A percentile compares a stretch with the other conserved stretches of the same genome.
Conservation (phyloP, 2,888 invertebrate species). For the Zootermopsis nevadensis region DNA sequence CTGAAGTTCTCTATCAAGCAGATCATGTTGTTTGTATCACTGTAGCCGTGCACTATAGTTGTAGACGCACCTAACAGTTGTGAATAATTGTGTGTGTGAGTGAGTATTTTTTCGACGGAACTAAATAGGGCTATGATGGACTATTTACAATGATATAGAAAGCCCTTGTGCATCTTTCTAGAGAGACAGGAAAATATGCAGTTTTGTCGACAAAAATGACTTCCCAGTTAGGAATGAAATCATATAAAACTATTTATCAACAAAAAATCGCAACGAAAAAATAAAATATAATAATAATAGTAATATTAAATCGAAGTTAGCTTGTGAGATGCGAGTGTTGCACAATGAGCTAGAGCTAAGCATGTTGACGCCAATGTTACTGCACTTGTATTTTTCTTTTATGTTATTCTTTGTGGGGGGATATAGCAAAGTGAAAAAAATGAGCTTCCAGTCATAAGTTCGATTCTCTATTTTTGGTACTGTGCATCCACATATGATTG, state of each 20-base stretch:
- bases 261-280: constrained; percentile 48
- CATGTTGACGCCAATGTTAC: constrained; percentile 36
- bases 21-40: constrained; percentile 50
- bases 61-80: constrained; percentile 45
- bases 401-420: constrained; percentile 47
- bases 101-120: constrained; percentile 26
- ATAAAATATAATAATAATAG: constrained; percentile 40
- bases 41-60: constrained; percentile 48
- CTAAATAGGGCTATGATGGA: constrained; percentile 10
- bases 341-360: constrained; percentile 26
- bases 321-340: constrained; percentile 42
- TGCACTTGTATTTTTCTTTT: constrained; percentile 39
- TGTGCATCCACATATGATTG: constrained; percentile 50
- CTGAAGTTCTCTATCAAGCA: constrained; percentile 43
- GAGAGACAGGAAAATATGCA: constrained; percentile 7
- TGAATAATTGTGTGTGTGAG: constrained; percentile 46
- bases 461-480: constrained; percentile 53
- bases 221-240: constrained; percentile 33
- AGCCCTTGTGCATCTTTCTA: neutral
- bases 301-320: constrained; percentile 27
- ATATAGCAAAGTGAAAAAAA: constrained; percentile 45
- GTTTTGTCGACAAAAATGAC: constrained; percentile 26
- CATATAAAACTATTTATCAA: constrained; percentile 28
- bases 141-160: neutral
- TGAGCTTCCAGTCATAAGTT: constrained; percentile 53